A percentile compares a stretch with the other conserved stretches of the same genome.
phyloP scores from a whole-genome alignment of 2,113 vertebrate genomes.

The Centropus unirufus region DNA sequence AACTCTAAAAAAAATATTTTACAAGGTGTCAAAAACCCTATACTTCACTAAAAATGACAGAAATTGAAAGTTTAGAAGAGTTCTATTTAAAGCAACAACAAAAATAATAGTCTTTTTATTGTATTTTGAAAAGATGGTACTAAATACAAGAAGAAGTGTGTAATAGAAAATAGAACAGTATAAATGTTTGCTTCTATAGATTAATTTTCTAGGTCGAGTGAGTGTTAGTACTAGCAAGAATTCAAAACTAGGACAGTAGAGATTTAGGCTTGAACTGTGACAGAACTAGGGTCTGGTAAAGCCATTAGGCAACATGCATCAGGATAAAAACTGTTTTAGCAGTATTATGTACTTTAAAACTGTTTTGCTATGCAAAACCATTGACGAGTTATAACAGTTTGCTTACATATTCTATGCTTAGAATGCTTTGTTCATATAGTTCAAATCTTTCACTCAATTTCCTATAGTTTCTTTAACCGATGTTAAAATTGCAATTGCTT shows the following conservation, averaged over 20 bases:
- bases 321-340: neutral
- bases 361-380: neutral
- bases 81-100: neutral
- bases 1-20: neutral
- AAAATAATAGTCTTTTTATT: rapidly evolving
- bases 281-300: neutral
- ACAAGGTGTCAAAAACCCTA: neutral
- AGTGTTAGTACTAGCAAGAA: neutral
- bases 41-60: neutral
- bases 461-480: neutral
- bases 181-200: neutral
- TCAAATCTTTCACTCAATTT: neutral
- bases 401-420: neutral
- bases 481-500: neutral
- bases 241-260: neutral
- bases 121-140: neutral
- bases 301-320: neutral
- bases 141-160: neutral
- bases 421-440: neutral
- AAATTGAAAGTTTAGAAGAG: neutral
- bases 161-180: neutral
- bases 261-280: neutral
- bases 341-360: neutral
- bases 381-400: neutral
- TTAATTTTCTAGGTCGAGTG: neutral